A percentile compares a stretch with the other conserved stretches of the same genome.
Conservation (phyloP, 2,113 vertebrate genomes). For the Marcusenius ussheri region DNA sequence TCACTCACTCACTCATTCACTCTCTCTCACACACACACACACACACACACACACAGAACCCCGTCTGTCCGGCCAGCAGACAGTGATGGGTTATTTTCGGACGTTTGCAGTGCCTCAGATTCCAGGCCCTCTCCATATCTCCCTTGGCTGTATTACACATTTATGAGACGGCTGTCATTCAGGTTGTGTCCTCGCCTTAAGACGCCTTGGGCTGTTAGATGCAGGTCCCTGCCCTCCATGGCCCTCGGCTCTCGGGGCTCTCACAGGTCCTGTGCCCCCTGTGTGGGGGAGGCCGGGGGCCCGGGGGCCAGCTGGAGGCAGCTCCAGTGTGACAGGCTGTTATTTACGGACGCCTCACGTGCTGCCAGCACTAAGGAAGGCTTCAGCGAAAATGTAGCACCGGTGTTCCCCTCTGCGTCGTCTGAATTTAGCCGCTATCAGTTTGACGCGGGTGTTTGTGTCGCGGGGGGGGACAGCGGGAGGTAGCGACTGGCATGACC, state of each 20-base stretch:
- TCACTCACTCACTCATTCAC: not conserved
- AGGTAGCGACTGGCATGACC: not conserved
- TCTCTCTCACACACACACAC: not conserved
- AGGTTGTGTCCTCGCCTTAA: not conserved
- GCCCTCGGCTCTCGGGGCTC: not conserved
- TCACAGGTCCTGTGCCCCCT: not conserved
- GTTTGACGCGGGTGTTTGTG: not conserved
- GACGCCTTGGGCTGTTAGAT: not conserved
- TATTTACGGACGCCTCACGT: not conserved
- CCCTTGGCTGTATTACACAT: not conserved
- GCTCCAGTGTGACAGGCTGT: not conserved
- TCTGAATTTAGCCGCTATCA: not conserved
- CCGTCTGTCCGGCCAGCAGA: not conserved
- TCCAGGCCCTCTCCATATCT: not conserved
- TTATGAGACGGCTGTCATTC: not conserved
- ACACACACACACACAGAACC: not conserved
- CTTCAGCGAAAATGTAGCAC: not conserved
- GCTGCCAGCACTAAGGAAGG: not conserved
- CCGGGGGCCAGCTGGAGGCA: not conserved
- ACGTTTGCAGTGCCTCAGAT: not conserved
- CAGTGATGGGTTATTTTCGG: not conserved
- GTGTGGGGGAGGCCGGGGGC: not conserved
- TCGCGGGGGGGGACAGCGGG: not conserved
- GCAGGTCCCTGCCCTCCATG: not conserved
- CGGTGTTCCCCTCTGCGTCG: not conserved